Conservation (phyloP, 2,113 vertebrate genomes). For the Beaufortia kweichowensis region DNA sequence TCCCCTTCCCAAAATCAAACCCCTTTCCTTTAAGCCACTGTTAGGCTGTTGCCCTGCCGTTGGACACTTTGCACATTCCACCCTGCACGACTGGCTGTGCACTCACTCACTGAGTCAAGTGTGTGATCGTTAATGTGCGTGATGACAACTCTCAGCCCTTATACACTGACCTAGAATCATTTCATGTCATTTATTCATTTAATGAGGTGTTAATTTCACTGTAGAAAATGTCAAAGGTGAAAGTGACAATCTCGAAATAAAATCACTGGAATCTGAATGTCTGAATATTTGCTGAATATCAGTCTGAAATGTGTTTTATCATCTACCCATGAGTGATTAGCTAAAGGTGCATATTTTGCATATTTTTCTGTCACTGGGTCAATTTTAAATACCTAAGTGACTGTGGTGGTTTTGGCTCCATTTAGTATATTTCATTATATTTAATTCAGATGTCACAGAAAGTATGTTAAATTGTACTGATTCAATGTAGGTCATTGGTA, state of each 20-base stretch:
- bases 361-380: no score
- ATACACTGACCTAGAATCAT: constrained; percentile 44
- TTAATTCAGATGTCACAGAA: no score
- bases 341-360: no score
- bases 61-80: constrained; percentile 72
- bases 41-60: constrained; percentile 59
- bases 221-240: background rate
- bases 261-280: background rate
- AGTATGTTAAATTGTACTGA: no score
- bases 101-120: constrained; percentile 65
- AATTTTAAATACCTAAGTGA: background rate
- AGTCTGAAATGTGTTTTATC: no score
- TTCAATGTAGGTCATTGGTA: no score
- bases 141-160: constrained; percentile 36
- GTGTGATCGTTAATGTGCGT: constrained; percentile 45
- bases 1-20: constrained; percentile 14
- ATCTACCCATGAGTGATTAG: no score
- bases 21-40: constrained; percentile 17
- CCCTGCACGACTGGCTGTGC: constrained; percentile 71
- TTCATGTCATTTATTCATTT: background rate
- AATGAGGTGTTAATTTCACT: background rate
- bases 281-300: no score
- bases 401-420: background rate
- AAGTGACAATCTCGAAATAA: background rate
- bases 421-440: background rate